Evolutionary conservation across 1,140 invertebrate genomes (phyloP).

Genomic region (Papilio helenus): DNA sequence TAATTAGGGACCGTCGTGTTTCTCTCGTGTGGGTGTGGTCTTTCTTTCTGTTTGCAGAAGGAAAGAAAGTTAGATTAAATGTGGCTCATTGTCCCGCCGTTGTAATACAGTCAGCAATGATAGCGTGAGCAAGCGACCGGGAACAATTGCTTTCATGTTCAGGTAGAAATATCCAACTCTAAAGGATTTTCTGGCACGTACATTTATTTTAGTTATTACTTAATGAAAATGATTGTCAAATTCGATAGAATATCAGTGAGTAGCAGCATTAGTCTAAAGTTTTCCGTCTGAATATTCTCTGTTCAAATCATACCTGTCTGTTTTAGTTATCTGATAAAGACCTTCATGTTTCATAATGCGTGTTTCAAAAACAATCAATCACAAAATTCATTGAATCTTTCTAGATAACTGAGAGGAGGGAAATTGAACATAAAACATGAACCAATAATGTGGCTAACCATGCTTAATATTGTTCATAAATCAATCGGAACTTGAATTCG

Average conservation of each 20-base stretch:
- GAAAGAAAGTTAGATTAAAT: constrained; percentile 80
- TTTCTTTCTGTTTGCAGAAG: constrained; percentile 68
- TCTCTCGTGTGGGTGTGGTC: constrained; percentile 68
- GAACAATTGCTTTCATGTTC: constrained; percentile 21
- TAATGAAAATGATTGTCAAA: neutral
- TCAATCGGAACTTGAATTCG: constrained; percentile 17
- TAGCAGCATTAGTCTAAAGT: no score
- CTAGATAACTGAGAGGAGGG: neutral
- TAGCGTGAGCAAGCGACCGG: constrained; percentile 22
- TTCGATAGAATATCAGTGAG: no score
- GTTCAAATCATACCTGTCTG: no score
- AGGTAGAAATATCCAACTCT: constrained; percentile 13
- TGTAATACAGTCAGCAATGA: constrained; percentile 66
- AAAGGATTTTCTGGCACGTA: neutral
- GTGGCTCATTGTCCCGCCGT: constrained; percentile 71
- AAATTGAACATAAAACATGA: neutral
- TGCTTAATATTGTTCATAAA: constrained; percentile 18
- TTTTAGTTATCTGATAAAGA: neutral
- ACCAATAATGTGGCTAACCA: neutral
- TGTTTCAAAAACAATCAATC: neutral
- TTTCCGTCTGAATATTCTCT: no score
- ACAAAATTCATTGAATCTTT: neutral
- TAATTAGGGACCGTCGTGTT: constrained; percentile 73
- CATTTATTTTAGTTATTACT: neutral
- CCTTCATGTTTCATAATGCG: neutral